These are phyloP conservation scores for Drosophila orosa DNA, from an alignment of 1,140 invertebrate species.

Conservation along the genomic window DNA sequence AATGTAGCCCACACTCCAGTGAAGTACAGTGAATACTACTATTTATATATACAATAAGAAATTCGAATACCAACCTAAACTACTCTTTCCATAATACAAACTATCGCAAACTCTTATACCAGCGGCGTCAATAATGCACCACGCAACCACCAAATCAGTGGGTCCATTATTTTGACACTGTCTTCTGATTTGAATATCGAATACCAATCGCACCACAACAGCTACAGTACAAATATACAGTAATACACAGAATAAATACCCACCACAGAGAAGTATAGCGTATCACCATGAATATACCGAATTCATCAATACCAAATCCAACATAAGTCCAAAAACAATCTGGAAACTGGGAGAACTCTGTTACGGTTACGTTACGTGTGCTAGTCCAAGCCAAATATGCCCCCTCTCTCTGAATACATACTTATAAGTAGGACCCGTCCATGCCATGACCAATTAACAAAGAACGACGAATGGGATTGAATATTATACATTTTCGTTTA, in stretches of 20 bases:
- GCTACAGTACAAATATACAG: slow-evolving; percentile 72
- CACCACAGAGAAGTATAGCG: slow-evolving; percentile 80
- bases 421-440: slow-evolving; percentile 38
- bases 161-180: slow-evolving; percentile 84
- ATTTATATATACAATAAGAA: slow-evolving; percentile 27
- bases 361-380: slow-evolving; percentile 67
- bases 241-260: slow-evolving; percentile 51
- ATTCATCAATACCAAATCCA: slow-evolving; percentile 27
- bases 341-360: slow-evolving; percentile 47
- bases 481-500: slow-evolving; percentile 85
- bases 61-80: slow-evolving; percentile 54
- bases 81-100: slow-evolving; percentile 82
- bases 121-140: slow-evolving; percentile 83
- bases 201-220: slow-evolving; percentile 74
- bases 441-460: slow-evolving; percentile 52
- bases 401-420: slow-evolving; percentile 16
- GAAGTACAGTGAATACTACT: slow-evolving; percentile 46
- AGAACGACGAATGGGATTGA: slow-evolving; percentile 83
- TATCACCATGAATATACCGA: slow-evolving; percentile 58
- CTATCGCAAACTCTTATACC: slow-evolving; percentile 70
- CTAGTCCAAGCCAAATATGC: slow-evolving; percentile 53
- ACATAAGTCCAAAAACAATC: slow-evolving; percentile 36
- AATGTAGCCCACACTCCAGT: slow-evolving; percentile 52
- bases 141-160: slow-evolving; percentile 56
- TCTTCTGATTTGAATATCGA: slow-evolving; percentile 84